Base-by-base conservation (phyloP, 2,888 invertebrate species). In the Acanthococcus lagerstroemiae region DNA sequence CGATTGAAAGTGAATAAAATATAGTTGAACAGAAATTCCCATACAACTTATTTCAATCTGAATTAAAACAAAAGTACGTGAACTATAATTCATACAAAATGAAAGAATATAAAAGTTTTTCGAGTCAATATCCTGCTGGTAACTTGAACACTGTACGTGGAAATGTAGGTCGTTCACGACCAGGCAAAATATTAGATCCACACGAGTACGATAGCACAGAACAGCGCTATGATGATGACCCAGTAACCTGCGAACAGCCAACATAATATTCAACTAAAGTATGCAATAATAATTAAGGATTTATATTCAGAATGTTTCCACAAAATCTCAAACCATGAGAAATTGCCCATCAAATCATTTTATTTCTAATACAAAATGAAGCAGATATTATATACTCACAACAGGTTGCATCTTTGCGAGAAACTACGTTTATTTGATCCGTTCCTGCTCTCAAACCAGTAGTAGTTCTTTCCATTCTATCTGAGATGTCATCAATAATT, bases 401-500 rank as follows among this genome's bases (percentile, higher is more conserved):
- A 74, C 87, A 89, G 4, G 88, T 86, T 68, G 80, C 81, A 73
- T 88, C 87, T 73, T 84, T 86, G 61, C 80, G 77, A 71, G 80
- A 82, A 26, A 90, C 81, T n/a, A 79, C 78, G 63, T 80, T 77
- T 30, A 90, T 82, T 71, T 84, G 81, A 22, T 80, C 77, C 0
- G 88, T 89, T 74, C 86, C 87, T 26, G 78, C 79, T 58, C 81
- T 77, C 21, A 90, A 78, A 56, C 86, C 78, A n/a, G 81, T 78
- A 72, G 86, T 83, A 1, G 88, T 87, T 67, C 81, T 76, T 68
- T 88, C 88, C 74, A 87, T 84, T 68, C 84, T 84, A 68, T 84
- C 84, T 1, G 83, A 83, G 69, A 90, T 80, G 74, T 86, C 87
- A 72, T 88, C 88, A 69, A 90, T 80, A 67, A 90, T 82, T 73